Conservation (phyloP, 2,888 invertebrate species). For the Microctonus aethiopoides region DNA sequence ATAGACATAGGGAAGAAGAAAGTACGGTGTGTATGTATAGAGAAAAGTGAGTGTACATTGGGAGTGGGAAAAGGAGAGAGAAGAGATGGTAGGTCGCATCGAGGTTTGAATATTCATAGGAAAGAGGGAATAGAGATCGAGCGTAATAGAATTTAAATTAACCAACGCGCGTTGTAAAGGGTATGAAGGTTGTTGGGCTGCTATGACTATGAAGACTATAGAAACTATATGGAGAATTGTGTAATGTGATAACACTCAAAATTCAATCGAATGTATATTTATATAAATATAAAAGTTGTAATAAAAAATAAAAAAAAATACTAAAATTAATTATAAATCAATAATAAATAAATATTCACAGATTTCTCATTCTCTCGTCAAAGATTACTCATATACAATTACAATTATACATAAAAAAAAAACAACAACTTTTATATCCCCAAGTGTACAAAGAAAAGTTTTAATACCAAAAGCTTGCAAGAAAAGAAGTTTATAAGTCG, state of each 20-base stretch:
- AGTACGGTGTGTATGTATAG: slow-evolving; percentile 19
- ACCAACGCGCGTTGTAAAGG: slow-evolving; percentile 54
- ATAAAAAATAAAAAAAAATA: not conserved
- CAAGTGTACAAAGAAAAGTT: slow-evolving; percentile 44
- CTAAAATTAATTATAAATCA: not conserved
- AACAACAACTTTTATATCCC: not conserved
- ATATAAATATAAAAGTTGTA: no score
- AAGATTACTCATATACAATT: not conserved
- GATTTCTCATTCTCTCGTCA: no score
- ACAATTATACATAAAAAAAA: not conserved
- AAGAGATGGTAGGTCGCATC: slow-evolving; percentile 49
- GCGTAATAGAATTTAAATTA: slow-evolving; percentile 67
- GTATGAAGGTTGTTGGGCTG: slow-evolving; percentile 50
- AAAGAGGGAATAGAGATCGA: slow-evolving; percentile 67
- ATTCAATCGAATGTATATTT: slow-evolving; percentile 20
- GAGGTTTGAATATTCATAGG: slow-evolving; percentile 66
- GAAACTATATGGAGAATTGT: slow-evolving; percentile 57
- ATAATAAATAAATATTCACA: not conserved
- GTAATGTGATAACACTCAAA: slow-evolving; percentile 51
- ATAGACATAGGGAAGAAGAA: slow-evolving; percentile 56
- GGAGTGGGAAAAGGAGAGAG: slow-evolving; percentile 41
- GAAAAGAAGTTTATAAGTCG: slow-evolving; percentile 52
- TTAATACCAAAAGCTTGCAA: slow-evolving; percentile 48
- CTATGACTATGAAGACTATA: slow-evolving; percentile 46
- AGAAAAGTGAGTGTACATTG: slow-evolving; percentile 31